Conservation (phyloP, 2,113 vertebrate species). For the Sigmodon hispidus region DNA sequence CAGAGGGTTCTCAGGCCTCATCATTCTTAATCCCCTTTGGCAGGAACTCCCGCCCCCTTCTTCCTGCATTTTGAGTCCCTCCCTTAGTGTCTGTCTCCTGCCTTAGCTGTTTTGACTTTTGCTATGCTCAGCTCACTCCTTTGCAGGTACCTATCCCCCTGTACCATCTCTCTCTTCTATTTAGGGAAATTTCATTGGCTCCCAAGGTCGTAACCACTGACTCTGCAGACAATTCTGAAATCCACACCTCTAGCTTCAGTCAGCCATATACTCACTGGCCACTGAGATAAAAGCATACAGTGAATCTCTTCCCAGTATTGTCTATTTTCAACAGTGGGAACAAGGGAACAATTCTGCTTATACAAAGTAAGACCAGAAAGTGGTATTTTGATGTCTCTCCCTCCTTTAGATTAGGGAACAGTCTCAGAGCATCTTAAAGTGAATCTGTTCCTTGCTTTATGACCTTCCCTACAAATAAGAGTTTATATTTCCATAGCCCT, state of each 20-base stretch:
- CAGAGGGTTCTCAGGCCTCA: background rate
- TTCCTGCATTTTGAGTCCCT: background rate
- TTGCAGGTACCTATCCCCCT: background rate
- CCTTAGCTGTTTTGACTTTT: background rate
- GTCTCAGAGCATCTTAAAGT: background rate
- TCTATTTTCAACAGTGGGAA: background rate
- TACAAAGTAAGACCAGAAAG: background rate
- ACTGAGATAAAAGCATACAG: background rate
- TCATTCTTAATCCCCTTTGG: background rate
- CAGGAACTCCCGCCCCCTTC: background rate
- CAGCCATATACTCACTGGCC: background rate
- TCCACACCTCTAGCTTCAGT: background rate
- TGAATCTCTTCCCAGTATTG: background rate
- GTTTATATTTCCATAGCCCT: background rate
- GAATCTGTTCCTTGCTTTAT: background rate
- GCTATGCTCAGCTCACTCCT: background rate
- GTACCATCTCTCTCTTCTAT: background rate
- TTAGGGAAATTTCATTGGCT: fast-evolving
- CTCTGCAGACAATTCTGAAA: background rate
- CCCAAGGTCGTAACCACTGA: background rate
- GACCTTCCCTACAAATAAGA: background rate
- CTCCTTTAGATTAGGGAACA: background rate
- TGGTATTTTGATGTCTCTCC: background rate
- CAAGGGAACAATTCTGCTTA: background rate
- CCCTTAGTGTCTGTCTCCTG: background rate